These are phyloP conservation scores for Sicus ferrugineus DNA, from an alignment of 2,888 invertebrate species.

Conservation along the genomic window DNA sequence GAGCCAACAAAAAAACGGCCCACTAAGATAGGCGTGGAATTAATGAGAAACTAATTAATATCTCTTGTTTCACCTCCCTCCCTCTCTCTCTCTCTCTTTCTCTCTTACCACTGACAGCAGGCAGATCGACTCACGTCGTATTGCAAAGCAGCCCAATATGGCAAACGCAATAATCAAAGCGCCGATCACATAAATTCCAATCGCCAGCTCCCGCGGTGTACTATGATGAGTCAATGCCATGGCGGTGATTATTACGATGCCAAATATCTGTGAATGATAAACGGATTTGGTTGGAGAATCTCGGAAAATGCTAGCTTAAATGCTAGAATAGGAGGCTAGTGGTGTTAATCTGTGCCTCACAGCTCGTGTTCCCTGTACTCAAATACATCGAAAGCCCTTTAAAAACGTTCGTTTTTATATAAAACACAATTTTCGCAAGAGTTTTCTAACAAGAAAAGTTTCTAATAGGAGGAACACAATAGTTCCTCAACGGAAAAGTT, in stretches of 20 bases:
- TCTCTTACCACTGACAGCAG: constrained; percentile 80
- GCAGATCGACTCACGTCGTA: constrained; percentile 85
- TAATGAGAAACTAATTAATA: not conserved
- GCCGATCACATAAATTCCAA: constrained; percentile 48
- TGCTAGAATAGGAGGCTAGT: too few relatives aligned
- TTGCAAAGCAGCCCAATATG: constrained; percentile 89
- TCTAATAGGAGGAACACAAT: too few relatives aligned
- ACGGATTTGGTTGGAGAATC: not conserved
- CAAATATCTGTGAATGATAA: constrained; percentile 48
- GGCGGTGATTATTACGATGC: constrained; percentile 49
- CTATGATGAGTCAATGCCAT: constrained; percentile 49
- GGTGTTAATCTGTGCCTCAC: too few relatives aligned
- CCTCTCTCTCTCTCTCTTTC: not conserved
- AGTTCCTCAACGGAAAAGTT: too few relatives aligned
- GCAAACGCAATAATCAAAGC: constrained; percentile 50
- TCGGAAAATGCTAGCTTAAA: too few relatives aligned
- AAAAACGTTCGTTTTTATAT: too few relatives aligned
- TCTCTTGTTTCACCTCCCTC: not conserved
- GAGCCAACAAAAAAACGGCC: constrained; percentile 73
- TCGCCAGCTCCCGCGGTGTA: constrained; percentile 45
- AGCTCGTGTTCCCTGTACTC: too few relatives aligned
- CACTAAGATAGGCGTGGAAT: constrained; percentile 66
- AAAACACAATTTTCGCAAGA: too few relatives aligned
- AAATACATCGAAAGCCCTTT: too few relatives aligned
- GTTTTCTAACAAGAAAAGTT: too few relatives aligned